These are phyloP conservation scores for Eurois occulta DNA, from an alignment of 2,888 invertebrate genomes.

Conservation along the genomic window DNA sequence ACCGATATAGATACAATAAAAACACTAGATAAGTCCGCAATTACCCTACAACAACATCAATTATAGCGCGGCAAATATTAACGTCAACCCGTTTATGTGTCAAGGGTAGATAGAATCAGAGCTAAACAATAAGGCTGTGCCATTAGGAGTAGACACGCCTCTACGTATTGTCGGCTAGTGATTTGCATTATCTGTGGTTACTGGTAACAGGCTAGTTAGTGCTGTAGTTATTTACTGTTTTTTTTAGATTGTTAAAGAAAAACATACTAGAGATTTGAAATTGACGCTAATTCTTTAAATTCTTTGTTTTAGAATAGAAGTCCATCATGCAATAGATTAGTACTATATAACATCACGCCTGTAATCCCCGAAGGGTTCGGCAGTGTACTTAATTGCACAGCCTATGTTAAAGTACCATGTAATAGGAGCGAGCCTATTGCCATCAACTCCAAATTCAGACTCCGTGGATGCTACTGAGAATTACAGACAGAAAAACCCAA, in stretches of 20 bases:
- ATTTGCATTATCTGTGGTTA: conserved; percentile 56
- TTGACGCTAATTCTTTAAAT: neutral
- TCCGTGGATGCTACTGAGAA: too few relatives aligned
- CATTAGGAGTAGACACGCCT: conserved; percentile 63
- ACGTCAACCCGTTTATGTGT: conserved; percentile 60
- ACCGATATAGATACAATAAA: conserved; percentile 22
- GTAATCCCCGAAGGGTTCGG: too few relatives aligned
- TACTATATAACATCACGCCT: too few relatives aligned
- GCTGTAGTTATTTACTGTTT: conserved; percentile 9
- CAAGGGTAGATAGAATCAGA: conserved; percentile 65
- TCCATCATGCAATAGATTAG: neutral
- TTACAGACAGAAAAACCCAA: too few relatives aligned
- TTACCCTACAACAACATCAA: conserved; percentile 39
- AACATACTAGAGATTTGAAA: neutral
- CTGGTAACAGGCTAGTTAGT: conserved; percentile 23
- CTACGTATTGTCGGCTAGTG: conserved; percentile 56
- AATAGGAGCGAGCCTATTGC: too few relatives aligned
- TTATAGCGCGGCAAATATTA: conserved; percentile 53
- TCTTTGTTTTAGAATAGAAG: neutral
- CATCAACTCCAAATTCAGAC: too few relatives aligned
- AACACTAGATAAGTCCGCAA: conserved; percentile 16
- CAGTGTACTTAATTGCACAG: too few relatives aligned
- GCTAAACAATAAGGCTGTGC: conserved; percentile 56
- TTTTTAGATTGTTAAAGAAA: neutral
- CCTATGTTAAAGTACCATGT: too few relatives aligned